Conservation (phyloP, 2,888 invertebrate genomes). For the Aphrophora alni region DNA sequence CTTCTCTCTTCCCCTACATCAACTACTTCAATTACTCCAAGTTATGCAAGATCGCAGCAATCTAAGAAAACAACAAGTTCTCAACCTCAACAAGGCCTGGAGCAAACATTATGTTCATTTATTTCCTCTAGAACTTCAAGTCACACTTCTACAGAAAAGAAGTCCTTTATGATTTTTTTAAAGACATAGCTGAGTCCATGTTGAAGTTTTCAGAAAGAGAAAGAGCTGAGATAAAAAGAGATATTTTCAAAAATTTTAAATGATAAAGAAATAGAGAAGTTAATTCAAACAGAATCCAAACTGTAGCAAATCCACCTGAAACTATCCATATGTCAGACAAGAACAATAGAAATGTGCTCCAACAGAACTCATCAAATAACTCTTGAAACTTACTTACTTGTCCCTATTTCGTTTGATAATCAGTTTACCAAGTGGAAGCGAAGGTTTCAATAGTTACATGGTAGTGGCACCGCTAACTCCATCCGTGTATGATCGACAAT, state of each 20-base stretch:
- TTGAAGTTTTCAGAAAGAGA: conserved; percentile 10
- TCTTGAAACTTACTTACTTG: neutral
- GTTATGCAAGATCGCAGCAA: neutral
- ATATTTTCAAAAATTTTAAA: neutral
- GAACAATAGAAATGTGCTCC: neutral
- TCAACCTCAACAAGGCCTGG: neutral
- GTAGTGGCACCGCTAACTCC: too few relatives aligned
- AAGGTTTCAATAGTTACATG: too few relatives aligned
- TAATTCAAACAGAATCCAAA: neutral
- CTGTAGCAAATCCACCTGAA: neutral
- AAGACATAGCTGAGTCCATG: neutral
- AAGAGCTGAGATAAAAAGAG: conserved; percentile 6
- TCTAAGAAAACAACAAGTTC: neutral
- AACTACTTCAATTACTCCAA: neutral
- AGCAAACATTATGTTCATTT: neutral
- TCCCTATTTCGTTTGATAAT: neutral
- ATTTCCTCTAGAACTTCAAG: neutral
- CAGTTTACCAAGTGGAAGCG: neutral
- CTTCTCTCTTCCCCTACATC: neutral
- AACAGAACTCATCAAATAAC: neutral
- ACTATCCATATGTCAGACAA: neutral
- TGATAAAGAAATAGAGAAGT: neutral
- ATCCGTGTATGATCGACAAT: too few relatives aligned
- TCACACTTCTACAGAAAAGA: neutral
- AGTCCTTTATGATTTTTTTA: neutral